Conservation (phyloP, 2,888 invertebrate species). For the Malthinus flaveolus region DNA sequence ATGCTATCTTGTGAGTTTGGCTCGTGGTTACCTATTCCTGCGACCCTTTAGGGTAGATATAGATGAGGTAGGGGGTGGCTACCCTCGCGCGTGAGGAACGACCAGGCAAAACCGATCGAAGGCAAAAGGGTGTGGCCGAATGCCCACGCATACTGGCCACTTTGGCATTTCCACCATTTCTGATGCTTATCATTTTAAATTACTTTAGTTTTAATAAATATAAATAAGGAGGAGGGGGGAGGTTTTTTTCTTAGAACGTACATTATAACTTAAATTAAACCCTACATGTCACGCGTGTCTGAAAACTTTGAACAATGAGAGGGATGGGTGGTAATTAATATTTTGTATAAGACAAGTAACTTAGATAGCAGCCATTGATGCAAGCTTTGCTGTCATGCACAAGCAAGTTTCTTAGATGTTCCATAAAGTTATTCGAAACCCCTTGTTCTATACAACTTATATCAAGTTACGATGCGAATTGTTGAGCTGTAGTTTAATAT, state of each 20-base stretch:
- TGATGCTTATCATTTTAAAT: constrained; percentile 14
- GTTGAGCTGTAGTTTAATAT: constrained; percentile 41
- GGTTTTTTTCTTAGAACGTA: not conserved
- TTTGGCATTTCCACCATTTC: constrained; percentile 29
- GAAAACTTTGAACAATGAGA: constrained; percentile 28
- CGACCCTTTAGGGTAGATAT: constrained; percentile 38
- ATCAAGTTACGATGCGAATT: constrained; percentile 38
- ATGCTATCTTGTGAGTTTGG: constrained; percentile 35
- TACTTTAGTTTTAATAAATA: not conserved
- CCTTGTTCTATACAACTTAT: constrained; percentile 34
- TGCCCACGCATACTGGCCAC: constrained; percentile 52
- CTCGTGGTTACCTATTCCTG: constrained; percentile 45
- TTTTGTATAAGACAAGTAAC: constrained; percentile 35
- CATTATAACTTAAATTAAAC: not conserved
- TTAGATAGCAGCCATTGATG: constrained; percentile 40
- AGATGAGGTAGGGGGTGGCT: constrained; percentile 43
- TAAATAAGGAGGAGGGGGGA: not conserved
- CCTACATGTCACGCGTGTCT: not conserved
- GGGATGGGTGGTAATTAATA: constrained; percentile 36
- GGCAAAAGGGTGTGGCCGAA: constrained; percentile 52
- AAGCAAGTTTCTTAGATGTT: constrained; percentile 31
- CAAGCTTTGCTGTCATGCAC: constrained; percentile 39
- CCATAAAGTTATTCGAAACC: constrained; percentile 33
- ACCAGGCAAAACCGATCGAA: constrained; percentile 57
- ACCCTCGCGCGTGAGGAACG: constrained; percentile 54